Evolutionary conservation across 1,140 invertebrate genomes (phyloP), one percentile per base, ranked within the genome.

Genomic region (Grapholita molesta): DNA sequence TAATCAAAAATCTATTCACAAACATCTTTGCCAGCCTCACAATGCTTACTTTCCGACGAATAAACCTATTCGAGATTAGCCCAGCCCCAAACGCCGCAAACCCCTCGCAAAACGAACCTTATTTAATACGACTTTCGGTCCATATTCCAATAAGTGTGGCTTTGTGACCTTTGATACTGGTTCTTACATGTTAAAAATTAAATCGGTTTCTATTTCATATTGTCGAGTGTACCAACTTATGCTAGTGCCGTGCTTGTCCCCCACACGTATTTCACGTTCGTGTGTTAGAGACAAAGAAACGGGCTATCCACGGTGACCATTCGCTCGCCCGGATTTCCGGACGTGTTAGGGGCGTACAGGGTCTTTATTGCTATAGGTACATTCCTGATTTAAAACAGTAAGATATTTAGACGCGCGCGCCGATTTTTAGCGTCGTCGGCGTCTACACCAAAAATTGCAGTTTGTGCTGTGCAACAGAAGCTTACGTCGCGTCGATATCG

Each of bases 191-290:
- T 48, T 48, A 48, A 15, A 61, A 61, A 28, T 28, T 28, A 28
- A 61, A 61, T 61, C 25, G 24, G 24, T 61, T 61, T 61, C n/a
- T 28, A 61, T 48, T 48, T 61, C 55, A 61, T 61, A 61, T 61
- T 61, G 55, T 61, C 55, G 25, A 61, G 55, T 28, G 55, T 61
- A 61, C 55, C 23, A 61, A 61, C 55, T 61, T 61, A 61, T 61
- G 30, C 25, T 61, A 61, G 6, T 48, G 18, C 42, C 55, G 25
- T 61, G 55, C 28, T 21, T 30, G 55, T 61, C 55, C 15, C 25
- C n/a, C 55, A 32, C 55, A 61, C 55, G 25, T 48, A 48, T 21
- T 9, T 61, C 18, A 61, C 15, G n/a, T 1, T 28, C 24, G n/a
- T 30, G 21, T 61, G 24, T 30, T 15, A 25, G 12, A 61, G 24